Base-by-base conservation (phyloP, 2,797 vertebrate genomes). In the Phylloscopus collybita region DNA sequence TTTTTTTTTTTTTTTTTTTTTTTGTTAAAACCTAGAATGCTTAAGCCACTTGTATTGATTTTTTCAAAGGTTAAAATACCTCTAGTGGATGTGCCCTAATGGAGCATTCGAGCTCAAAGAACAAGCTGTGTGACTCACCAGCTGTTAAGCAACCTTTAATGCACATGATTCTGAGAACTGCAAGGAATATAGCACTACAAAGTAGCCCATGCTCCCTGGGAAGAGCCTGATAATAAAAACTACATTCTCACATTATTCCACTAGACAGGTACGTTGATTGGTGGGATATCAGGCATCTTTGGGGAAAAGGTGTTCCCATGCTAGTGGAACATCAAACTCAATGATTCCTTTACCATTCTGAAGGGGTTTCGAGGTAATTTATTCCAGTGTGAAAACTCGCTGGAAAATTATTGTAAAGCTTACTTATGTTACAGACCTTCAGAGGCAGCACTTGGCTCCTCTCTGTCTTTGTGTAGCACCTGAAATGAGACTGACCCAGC, bases 61-160 rank as follows among this genome's bases (percentile, higher is more conserved):
- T 95, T 96, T 90, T 47, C 80, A 94, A 93, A 96, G 94, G 95
- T 97, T 97, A 96, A 92, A 94, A 92, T 95, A 94, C 93, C 93
- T 97, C 94, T 80, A 64, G 91, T 95, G 91, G 57, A 64, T 95
- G 86, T 80, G 81, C 90, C 92, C 95, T 96, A 91, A 96, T 86
- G 93, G 88, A 94, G 92, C 93, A 65, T 87, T 95, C 1, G 1
- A 94, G 93, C 93, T 96, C 96, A 95, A 89, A 95, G 92, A 96
- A 96, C 79, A 86, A 93, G 75, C 93, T 89, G 64, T 89, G 93
- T 94, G 96, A 96, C 84, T 97, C 94, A 95, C 86, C 93, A 94
- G 86, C 92, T 96, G 92, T 96, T 96, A 94, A 92, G 88, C 94
- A 97, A 93, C 88, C 91, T 95, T 93, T 96, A 94, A 95, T 78